Evolutionary conservation across 2,797 vertebrate species (phyloP).

Genomic region (Sus cebifrons): DNA sequence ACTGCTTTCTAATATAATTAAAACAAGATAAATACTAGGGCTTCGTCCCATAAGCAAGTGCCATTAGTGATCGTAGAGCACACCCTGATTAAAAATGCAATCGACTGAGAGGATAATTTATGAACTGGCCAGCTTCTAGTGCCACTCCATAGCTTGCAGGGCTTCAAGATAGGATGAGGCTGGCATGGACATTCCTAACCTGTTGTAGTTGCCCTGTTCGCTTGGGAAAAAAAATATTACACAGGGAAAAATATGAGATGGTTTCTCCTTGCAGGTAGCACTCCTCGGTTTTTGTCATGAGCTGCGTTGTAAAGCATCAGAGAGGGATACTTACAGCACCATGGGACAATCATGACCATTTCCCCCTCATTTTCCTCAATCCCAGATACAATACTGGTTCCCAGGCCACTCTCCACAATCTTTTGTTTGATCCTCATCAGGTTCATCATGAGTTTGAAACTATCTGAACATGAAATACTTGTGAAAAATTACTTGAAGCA

Average conservation of each 20-base stretch:
- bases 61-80: slow-evolving; percentile 83
- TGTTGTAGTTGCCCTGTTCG: neutral
- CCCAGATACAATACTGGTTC: neutral
- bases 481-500: neutral
- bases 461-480: slow-evolving; percentile 12
- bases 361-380: neutral
- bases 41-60: slow-evolving; percentile 85
- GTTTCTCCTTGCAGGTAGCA: neutral
- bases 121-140: slow-evolving; percentile 85
- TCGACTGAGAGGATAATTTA: slow-evolving; percentile 87
- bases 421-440: neutral
- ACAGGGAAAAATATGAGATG: neutral
- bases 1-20: slow-evolving; percentile 91
- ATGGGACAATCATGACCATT: no score
- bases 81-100: slow-evolving; percentile 87
- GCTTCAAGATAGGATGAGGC: neutral
- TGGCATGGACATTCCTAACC: slow-evolving; percentile 40
- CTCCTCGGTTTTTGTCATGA: neutral
- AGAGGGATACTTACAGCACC: neutral
- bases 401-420: neutral
- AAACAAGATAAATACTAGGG: slow-evolving; percentile 92
- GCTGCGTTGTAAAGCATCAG: neutral
- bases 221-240: neutral
- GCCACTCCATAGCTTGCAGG: slow-evolving; percentile 48
- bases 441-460: neutral